These are phyloP conservation scores for Pyrocephalus nanus DNA, from an alignment of 2,797 vertebrate genomes.

Conservation along the genomic window DNA sequence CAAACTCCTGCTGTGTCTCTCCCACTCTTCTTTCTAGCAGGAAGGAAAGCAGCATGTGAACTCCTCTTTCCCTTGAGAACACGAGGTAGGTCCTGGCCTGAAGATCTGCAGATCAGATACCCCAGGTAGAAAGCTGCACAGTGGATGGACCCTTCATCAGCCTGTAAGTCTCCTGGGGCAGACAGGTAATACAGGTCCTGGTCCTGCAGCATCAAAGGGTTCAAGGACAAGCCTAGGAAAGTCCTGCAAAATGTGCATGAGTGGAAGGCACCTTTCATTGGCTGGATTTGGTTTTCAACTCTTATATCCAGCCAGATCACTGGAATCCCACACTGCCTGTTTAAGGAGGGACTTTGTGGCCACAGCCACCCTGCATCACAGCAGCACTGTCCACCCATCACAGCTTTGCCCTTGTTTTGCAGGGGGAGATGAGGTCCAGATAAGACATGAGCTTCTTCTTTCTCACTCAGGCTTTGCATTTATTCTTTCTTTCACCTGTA, in stretches of 20 bases:
- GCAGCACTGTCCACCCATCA: not conserved
- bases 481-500: not conserved
- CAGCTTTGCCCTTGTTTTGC: not conserved
- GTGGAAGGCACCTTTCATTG: not conserved
- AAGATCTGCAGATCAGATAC: fast-evolving
- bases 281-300: not conserved
- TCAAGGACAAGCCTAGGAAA: not conserved
- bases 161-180: not conserved
- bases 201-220: not conserved
- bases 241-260: fast-evolving
- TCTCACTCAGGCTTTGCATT: not conserved
- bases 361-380: not conserved
- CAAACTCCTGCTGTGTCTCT: fast-evolving
- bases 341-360: not conserved
- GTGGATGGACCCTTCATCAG: not conserved
- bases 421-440: not conserved
- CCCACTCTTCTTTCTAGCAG: not conserved
- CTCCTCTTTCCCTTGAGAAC: not conserved
- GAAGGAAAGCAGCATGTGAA: not conserved
- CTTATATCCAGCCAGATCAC: fast-evolving
- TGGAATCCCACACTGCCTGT: not conserved
- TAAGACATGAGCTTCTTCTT: not conserved
- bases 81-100: not conserved
- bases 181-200: fast-evolving
- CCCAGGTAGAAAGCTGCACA: not conserved